Evolutionary conservation across 2,888 invertebrate species (phyloP), one percentile per base, ranked within the genome.

Genomic region (Macrophya annulata): DNA sequence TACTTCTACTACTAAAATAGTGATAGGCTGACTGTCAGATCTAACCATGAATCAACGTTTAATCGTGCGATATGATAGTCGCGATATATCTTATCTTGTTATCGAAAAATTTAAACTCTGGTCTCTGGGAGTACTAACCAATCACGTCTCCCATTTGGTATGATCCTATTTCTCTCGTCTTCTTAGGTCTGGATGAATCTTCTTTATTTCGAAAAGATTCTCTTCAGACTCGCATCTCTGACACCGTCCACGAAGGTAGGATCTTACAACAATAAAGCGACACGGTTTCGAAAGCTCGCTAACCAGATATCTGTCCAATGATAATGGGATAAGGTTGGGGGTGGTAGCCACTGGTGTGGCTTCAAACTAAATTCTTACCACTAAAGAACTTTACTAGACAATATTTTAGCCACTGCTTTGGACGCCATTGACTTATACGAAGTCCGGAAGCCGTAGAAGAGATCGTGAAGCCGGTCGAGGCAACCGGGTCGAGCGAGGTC

Each of bases 251-350:
- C 83, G 15, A 45, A 83, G 68, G 83, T 68, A 21, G 68, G 83
- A 68, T 43, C 68, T 83, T 83, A 31, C 8, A 68, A 83, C 83
- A 83, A 48, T 83, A 83, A 83, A 83, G 37, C 68, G 48, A 83
- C 48, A 68, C 83, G 17, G 77, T 65, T 83, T 31, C 48, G 83
- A 68, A 48, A 31, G 48, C 51, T 40, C 59, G 51, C 83, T 83
- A 83, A 65, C 48, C 71, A 40, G 68, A 83, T 83, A 83, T 68
- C 71, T 83, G 83, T 83, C 68, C 68, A 31, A 43, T 83, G 83
- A 83, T 83, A 83, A 83, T 83, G 83, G 83, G 83, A 83, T 83
- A 62, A 83, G 48, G 71, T n/a, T 31, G 68, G 83, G 71, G 83
- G 83, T 65, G 83, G 65, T 59, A 51, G 48, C 68, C 83, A 68